Percentiles rank a stretch among this genome's conserved stretches.
Evolutionary conservation across 2,113 vertebrate genomes (phyloP).

Genomic region (Aegithalos caudatus): DNA sequence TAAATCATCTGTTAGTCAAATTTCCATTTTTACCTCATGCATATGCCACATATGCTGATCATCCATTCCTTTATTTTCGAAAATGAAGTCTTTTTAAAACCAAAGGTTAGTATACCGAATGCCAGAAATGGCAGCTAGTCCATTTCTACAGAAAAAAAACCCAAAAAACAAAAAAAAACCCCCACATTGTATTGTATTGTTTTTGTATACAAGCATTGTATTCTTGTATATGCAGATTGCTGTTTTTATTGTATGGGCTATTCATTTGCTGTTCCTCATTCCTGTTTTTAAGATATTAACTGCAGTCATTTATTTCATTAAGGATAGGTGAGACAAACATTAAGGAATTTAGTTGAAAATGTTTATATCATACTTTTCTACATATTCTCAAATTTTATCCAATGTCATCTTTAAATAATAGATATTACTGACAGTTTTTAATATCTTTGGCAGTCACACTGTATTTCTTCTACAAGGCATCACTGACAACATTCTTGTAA

Average conservation of each 20-base stretch:
- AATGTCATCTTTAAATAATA: neutral
- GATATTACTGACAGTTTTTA: neutral
- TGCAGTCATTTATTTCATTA: neutral
- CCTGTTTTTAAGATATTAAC: neutral
- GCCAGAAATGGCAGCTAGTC: neutral
- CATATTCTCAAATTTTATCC: neutral
- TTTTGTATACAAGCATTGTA: fast-evolving
- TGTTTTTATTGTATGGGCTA: neutral
- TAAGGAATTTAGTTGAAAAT: neutral
- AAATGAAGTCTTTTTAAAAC: neutral
- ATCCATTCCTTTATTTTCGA: neutral
- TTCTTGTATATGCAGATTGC: neutral
- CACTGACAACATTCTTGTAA: neutral
- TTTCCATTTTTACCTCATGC: neutral
- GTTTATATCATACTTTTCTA: neutral
- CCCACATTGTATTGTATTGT: too few relatives aligned
- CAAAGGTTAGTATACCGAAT: neutral
- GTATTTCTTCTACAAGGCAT: neutral
- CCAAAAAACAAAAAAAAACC: too few relatives aligned
- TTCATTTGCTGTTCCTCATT: neutral
- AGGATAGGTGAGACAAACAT: neutral
- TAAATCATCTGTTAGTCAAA: neutral
- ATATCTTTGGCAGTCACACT: neutral
- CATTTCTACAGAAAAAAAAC: neutral
- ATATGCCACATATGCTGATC: neutral